Conservation (phyloP, 64 coral and sea anemone species). For the Dendronephthya gigantea region DNA sequence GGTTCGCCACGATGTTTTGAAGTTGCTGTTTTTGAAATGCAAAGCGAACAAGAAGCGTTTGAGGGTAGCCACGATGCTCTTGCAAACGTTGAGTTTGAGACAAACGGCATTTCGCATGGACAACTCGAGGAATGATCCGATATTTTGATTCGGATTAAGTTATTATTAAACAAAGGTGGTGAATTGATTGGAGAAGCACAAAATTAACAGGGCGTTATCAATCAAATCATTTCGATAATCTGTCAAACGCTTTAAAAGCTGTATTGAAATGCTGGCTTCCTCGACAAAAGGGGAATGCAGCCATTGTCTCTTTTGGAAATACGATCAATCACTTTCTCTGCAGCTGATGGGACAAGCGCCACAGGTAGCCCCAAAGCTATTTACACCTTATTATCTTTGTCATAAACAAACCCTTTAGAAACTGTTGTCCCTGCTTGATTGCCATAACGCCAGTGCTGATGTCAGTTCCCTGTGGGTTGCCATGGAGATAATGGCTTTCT, state of each 20-base stretch:
- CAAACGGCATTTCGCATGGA: no score
- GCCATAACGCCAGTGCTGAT: neutral
- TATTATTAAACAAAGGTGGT: neutral
- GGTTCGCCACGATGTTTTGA: no score
- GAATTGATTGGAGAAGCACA: neutral
- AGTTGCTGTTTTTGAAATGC: no score
- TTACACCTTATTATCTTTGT: neutral
- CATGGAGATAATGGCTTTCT: neutral
- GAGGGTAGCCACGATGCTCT: no score
- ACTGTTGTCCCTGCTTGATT: neutral
- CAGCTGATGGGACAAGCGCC: neutral
- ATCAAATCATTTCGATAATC: neutral
- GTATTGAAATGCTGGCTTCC: neutral
- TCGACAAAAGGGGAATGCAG: neutral
- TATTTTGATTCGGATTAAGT: no score
- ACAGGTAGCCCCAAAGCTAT: neutral
- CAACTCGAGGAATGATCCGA: no score
- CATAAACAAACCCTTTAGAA: neutral
- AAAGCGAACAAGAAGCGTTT: no score
- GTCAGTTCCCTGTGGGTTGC: neutral
- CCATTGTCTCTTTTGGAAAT: neutral
- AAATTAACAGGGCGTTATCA: neutral
- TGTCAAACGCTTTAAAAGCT: neutral
- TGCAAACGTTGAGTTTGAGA: no score
- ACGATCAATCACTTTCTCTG: neutral